Percentiles rank a stretch among this genome's conserved stretches.
Evolutionary conservation across 2,113 vertebrate species (phyloP).

Genomic region (Mobula hypostoma): DNA sequence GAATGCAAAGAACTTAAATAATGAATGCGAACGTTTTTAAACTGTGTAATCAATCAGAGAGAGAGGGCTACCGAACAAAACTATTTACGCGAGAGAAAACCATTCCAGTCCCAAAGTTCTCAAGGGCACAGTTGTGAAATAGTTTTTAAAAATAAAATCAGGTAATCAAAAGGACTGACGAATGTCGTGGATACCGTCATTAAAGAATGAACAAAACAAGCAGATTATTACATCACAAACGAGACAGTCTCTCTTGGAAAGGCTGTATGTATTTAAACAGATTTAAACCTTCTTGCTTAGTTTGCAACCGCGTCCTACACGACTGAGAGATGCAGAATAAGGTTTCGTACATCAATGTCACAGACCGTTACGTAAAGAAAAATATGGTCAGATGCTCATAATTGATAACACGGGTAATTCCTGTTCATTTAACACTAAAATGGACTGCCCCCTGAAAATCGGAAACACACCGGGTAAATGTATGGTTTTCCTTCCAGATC

Average conservation of each 20-base stretch:
- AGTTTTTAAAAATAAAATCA: not conserved
- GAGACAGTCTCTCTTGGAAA: not conserved
- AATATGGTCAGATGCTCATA: not conserved
- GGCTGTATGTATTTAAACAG: not conserved
- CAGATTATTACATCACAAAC: not conserved
- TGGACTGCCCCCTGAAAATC: too few species aligned
- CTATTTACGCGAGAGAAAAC: not conserved
- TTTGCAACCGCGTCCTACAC: not conserved
- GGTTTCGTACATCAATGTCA: not conserved
- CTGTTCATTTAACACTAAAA: not conserved
- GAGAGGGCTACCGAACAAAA: not conserved
- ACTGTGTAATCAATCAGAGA: not conserved
- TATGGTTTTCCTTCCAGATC: not conserved
- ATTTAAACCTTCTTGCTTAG: not conserved
- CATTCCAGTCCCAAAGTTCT: not conserved
- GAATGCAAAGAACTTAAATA: not conserved
- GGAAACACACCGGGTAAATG: too few species aligned
- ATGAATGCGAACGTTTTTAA: not conserved
- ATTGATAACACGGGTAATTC: not conserved
- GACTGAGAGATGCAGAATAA: not conserved
- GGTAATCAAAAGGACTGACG: not conserved
- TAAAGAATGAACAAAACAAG: not conserved
- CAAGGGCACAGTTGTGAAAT: not conserved
- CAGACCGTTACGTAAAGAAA: not conserved
- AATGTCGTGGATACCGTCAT: not conserved